phyloP scores from a whole-genome alignment of 2,797 vertebrate species.

The Molossus alvarezi region DNA sequence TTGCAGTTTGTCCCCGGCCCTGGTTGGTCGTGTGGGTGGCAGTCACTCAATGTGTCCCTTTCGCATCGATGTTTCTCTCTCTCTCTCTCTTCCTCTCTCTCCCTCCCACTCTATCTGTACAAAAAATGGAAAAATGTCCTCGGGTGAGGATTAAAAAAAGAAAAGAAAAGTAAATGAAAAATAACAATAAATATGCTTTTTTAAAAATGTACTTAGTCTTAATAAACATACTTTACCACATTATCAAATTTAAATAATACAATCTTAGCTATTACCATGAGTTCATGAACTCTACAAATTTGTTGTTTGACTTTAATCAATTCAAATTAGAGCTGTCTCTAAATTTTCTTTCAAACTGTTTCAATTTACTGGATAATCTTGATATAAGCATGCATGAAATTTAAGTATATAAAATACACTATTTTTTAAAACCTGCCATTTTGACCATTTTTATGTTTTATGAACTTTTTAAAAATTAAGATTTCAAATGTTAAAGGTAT shows the following conservation, averaged over 20 bases:
- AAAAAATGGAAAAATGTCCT: too few species aligned
- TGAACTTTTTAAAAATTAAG: neutral
- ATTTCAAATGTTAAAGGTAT: constrained; percentile 42
- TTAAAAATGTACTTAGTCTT: neutral
- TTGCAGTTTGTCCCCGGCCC: too few species aligned
- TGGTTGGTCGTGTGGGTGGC: too few species aligned
- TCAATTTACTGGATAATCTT: constrained; percentile 8
- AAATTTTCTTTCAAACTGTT: constrained; percentile 58
- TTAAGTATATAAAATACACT: neutral
- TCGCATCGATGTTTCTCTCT: too few species aligned
- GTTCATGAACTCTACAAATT: constrained; percentile 18
- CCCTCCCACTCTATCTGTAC: too few species aligned
- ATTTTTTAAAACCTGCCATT: neutral
- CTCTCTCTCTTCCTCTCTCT: too few species aligned
- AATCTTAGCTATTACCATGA: constrained; percentile 13
- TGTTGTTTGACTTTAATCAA: constrained; percentile 20
- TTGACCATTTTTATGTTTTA: neutral
- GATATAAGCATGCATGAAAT: neutral
- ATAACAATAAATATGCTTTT: constrained; percentile 18
- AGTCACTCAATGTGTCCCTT: too few species aligned
- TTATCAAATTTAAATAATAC: constrained; percentile 56
- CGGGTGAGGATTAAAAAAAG: too few species aligned
- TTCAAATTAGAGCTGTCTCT: constrained; percentile 16
- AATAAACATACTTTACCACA: neutral
- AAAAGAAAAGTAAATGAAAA: constrained; percentile 61